These are phyloP conservation scores for Drosophila azteca DNA, from an alignment of 1,140 invertebrate species.

Conservation along the genomic window DNA sequence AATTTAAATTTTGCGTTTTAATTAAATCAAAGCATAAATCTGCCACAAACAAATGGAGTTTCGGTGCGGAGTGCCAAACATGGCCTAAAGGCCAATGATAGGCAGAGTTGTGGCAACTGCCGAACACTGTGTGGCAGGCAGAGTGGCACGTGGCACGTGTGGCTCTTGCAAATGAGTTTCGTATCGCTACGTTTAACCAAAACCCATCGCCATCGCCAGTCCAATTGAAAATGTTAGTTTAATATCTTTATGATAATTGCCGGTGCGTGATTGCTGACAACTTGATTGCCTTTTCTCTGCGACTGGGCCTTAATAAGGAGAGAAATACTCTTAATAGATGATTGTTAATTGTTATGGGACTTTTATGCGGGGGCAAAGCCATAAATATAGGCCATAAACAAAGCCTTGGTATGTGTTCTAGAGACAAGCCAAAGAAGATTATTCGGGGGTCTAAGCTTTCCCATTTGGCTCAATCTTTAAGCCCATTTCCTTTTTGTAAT, in stretches of 20 bases:
- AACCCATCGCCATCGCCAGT: conserved; percentile 1
- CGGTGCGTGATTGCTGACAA: conserved; percentile 47
- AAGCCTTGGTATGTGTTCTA: too few relatives aligned
- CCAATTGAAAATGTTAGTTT: conserved; percentile 39
- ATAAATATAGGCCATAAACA: neutral
- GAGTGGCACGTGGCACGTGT: conserved; percentile 22
- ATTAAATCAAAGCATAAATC: conserved; percentile 71
- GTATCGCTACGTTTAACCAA: conserved; percentile 13
- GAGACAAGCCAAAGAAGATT: too few relatives aligned
- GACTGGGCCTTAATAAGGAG: conserved; percentile 2
- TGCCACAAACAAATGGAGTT: conserved; percentile 27
- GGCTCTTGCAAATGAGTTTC: conserved; percentile 36
- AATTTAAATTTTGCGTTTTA: conserved; percentile 57
- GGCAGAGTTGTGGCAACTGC: too few relatives aligned
- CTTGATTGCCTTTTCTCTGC: conserved; percentile 24
- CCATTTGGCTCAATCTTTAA: neutral
- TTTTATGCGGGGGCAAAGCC: neutral
- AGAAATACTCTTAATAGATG: conserved; percentile 9
- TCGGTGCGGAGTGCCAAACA: neutral
- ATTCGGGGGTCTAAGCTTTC: too few relatives aligned
- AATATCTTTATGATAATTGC: conserved; percentile 34
- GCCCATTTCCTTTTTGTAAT: conserved; percentile 1
- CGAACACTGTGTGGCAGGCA: too few relatives aligned
- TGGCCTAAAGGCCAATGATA: conserved; percentile 27
- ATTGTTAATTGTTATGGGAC: conserved; percentile 3